Evolutionary conservation across 2,113 vertebrate genomes (phyloP).

Genomic region (Fukomys damarensis): DNA sequence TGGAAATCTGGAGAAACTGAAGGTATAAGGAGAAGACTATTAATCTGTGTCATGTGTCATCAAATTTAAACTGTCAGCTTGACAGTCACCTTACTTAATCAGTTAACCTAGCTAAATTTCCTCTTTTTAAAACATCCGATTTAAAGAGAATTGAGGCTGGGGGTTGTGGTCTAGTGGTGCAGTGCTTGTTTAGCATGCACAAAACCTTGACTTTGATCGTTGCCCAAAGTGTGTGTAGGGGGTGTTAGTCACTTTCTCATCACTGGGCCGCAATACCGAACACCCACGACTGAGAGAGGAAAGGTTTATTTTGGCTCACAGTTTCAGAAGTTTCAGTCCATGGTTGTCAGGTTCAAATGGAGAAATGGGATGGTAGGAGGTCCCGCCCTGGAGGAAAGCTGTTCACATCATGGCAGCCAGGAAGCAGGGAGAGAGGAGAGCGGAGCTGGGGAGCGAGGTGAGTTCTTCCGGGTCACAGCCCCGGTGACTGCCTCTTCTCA

Average conservation of each 20-base stretch:
- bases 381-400: neutral
- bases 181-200: neutral
- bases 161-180: neutral
- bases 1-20: neutral
- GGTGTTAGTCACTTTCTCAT: neutral
- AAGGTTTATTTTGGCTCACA: neutral
- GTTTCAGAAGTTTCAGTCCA: neutral
- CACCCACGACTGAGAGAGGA: neutral
- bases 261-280: neutral
- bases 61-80: conserved; percentile 25
- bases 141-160: neutral
- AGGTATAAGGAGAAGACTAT: neutral
- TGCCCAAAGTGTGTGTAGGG: too few relatives aligned
- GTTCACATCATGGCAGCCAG: neutral
- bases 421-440: neutral
- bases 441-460: neutral
- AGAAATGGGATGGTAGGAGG: neutral
- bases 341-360: neutral
- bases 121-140: neutral
- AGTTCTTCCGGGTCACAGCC: neutral
- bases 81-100: neutral
- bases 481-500: neutral
- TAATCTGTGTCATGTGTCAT: neutral
- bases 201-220: neutral
- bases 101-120: neutral